A percentile compares a stretch with the other conserved stretches of the same genome.
phyloP scores from a whole-genome alignment of 2,888 invertebrate species.

The Calephelis perditalis region DNA sequence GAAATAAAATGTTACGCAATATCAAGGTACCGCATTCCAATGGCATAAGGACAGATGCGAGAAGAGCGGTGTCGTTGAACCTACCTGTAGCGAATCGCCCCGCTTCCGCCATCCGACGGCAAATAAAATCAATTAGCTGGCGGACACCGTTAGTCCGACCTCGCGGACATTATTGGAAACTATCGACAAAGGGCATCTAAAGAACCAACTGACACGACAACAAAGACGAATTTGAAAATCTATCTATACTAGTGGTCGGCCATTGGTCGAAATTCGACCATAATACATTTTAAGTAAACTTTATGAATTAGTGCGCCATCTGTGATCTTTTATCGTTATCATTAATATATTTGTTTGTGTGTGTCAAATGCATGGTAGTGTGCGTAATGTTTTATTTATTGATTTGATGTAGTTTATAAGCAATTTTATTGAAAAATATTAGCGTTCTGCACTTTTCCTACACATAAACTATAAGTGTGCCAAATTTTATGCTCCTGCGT shows the following conservation, averaged over 20 bases:
- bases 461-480: too few species aligned
- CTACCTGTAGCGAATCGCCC: slow-evolving; percentile 53
- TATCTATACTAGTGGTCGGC: not conserved
- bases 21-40: slow-evolving; percentile 50
- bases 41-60: slow-evolving; percentile 40
- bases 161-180: slow-evolving; percentile 30
- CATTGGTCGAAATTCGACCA: too few species aligned
- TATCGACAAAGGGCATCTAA: slow-evolving; percentile 25
- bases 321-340: too few species aligned
- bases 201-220: slow-evolving; percentile 21
- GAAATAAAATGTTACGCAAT: slow-evolving; percentile 29
- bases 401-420: too few species aligned
- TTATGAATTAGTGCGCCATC: too few species aligned
- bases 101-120: slow-evolving; percentile 53
- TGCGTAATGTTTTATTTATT: too few species aligned
- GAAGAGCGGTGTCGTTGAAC: slow-evolving; percentile 63
- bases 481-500: too few species aligned
- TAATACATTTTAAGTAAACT: too few species aligned
- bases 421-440: too few species aligned
- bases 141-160: slow-evolving; percentile 42
- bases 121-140: slow-evolving; percentile 60
- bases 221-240: slow-evolving; percentile 16
- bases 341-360: too few species aligned
- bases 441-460: too few species aligned
- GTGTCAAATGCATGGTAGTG: too few species aligned